These are phyloP conservation scores for Ctena decussata DNA, from an alignment of 2,888 invertebrate species.

Conservation along the genomic window DNA sequence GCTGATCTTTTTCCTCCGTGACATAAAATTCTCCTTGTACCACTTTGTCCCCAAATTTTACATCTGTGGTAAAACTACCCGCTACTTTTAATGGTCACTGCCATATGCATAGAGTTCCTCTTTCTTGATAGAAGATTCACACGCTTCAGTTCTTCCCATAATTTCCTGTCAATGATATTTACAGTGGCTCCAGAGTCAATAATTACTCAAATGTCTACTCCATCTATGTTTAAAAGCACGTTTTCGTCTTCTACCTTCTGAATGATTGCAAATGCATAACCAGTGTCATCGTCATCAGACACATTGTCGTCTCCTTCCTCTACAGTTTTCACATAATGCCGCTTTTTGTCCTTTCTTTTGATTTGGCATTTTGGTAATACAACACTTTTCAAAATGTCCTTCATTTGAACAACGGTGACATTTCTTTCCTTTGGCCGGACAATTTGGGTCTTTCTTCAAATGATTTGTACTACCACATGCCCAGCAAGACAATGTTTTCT, in stretches of 20 bases:
- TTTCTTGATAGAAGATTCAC: background rate
- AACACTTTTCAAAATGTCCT: constrained; percentile 34
- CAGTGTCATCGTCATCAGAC: too few species aligned
- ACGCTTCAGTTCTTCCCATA: constrained; percentile 36
- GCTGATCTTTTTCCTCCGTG: constrained; percentile 28
- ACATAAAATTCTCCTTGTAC: constrained; percentile 30
- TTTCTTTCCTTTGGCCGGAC: constrained; percentile 36
- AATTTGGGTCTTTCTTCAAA: constrained; percentile 18
- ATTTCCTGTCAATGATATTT: constrained; percentile 33
- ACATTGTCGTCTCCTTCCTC: background rate
- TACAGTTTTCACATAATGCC: background rate
- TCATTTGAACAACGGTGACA: constrained; percentile 28
- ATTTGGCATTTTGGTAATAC: background rate
- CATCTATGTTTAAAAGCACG: background rate
- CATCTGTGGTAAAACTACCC: constrained; percentile 19
- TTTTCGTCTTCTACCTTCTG: background rate
- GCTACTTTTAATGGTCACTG: constrained; percentile 27
- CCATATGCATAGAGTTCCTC: constrained; percentile 47
- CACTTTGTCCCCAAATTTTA: constrained; percentile 6
- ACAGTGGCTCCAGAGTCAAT: constrained; percentile 41
- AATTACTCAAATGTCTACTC: constrained; percentile 17
- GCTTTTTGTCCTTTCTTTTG: background rate
- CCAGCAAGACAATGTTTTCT: constrained; percentile 11
- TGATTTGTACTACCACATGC: constrained; percentile 33
- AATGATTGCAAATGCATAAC: background rate